Percentiles rank a stretch among this genome's conserved stretches.
These are phyloP conservation scores for Bombus breviceps DNA, from an alignment of 1,140 invertebrate species.

Conservation along the genomic window DNA sequence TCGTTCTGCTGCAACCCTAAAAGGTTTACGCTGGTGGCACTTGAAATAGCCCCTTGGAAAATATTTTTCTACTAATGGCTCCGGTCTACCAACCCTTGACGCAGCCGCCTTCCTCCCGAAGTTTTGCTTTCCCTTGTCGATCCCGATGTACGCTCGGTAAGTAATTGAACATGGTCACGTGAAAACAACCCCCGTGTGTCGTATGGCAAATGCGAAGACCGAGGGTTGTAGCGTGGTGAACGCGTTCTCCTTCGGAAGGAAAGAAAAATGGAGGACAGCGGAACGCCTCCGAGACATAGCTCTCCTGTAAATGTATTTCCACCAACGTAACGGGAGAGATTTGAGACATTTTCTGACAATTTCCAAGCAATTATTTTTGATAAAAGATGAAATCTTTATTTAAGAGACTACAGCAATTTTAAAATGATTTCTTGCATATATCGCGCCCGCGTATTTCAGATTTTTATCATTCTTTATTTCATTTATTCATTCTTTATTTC, in stretches of 20 bases:
- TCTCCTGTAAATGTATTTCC: background rate
- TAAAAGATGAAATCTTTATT: background rate
- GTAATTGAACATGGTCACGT: slow-evolving; percentile 65
- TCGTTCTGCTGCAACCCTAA: slow-evolving; percentile 46
- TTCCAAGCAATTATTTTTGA: background rate
- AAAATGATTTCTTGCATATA: background rate
- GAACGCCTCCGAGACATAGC: slow-evolving; percentile 59
- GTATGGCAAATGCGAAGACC: slow-evolving; percentile 30
- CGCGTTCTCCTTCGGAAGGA: slow-evolving; percentile 53
- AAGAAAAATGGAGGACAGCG: slow-evolving; percentile 65
- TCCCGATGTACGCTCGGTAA: slow-evolving; percentile 36
- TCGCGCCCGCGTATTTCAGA: fast-evolving
- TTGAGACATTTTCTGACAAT: background rate
- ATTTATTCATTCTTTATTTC: background rate
- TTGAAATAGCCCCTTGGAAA: slow-evolving; percentile 70
- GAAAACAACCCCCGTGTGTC: slow-evolving; percentile 56
- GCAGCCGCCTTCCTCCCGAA: slow-evolving; percentile 41
- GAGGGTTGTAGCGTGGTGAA: slow-evolving; percentile 57
- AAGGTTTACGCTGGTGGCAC: slow-evolving; percentile 54
- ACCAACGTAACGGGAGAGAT: background rate
- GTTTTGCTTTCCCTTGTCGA: slow-evolving; percentile 50
- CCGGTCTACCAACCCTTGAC: slow-evolving; percentile 64
- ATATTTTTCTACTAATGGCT: slow-evolving; percentile 78
- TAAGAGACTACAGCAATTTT: background rate
- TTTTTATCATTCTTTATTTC: background rate